Percentiles rank a stretch among this genome's conserved stretches.
Conservation (phyloP, 2,113 vertebrate genomes). For the Oceanodroma tethys region DNA sequence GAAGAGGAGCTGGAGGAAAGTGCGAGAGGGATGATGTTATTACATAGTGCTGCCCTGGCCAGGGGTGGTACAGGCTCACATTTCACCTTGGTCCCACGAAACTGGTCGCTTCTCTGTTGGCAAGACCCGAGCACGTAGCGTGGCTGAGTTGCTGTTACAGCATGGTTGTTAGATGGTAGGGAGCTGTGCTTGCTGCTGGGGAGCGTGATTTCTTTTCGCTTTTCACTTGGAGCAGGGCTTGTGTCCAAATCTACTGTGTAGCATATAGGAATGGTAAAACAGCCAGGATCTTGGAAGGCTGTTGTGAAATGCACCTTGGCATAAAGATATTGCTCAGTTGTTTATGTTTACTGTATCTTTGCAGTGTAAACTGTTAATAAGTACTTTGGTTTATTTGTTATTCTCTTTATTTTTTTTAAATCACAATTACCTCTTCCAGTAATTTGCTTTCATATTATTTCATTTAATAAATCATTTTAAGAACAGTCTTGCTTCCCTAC, state of each 20-base stretch:
- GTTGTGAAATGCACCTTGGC: not conserved
- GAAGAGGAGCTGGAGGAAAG: not conserved
- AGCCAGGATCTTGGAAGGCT: not conserved
- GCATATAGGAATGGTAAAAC: not conserved
- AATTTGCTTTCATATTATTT: not conserved
- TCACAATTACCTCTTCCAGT: not conserved
- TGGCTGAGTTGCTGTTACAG: not conserved
- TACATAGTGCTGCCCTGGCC: not conserved
- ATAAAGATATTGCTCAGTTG: not conserved
- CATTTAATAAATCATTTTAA: not conserved
- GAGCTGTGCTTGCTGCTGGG: not conserved
- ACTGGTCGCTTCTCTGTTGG: not conserved
- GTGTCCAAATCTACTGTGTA: not conserved
- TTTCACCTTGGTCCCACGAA: not conserved
- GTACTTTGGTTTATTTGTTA: not conserved
- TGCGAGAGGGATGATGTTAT: not conserved
- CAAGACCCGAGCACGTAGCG: not conserved
- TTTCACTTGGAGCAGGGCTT: not conserved
- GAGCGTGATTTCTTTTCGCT: not conserved
- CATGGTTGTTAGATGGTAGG: not conserved
- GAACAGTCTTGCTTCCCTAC: not conserved
- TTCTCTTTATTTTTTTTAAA: not conserved
- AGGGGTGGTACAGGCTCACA: fast-evolving
- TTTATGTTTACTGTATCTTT: not conserved
- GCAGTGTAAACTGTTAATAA: not conserved